Evolutionary conservation across 2,113 vertebrate species (phyloP).

Genomic region (Gymnocephalus cernua): DNA sequence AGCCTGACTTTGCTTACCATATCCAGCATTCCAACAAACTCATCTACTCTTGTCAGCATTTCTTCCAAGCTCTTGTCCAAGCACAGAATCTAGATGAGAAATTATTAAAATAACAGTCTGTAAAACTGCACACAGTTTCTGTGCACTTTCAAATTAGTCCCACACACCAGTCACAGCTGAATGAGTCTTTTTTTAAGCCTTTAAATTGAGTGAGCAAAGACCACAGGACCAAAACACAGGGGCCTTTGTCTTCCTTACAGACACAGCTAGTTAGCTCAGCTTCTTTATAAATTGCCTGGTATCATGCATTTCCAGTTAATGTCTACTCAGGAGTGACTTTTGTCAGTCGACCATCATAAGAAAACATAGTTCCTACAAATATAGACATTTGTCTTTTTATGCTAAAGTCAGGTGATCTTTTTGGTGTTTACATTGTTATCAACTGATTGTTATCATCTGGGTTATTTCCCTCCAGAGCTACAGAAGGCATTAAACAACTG

Average conservation of each 20-base stretch:
- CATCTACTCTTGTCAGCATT: constrained; percentile 93
- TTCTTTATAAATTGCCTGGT: background rate
- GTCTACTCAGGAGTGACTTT: background rate
- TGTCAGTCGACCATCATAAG: background rate
- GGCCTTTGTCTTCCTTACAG: constrained; percentile 48
- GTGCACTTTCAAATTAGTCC: background rate
- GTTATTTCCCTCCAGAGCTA: background rate
- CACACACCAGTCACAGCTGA: background rate
- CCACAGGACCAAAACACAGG: constrained; percentile 38
- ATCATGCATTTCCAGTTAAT: constrained; percentile 65
- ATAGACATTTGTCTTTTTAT: background rate
- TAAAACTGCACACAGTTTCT: background rate
- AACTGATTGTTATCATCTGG: background rate
- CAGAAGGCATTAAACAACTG: too few species aligned
- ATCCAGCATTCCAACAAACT: constrained; percentile 97
- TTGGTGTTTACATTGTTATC: background rate
- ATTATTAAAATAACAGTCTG: background rate
- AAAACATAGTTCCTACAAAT: background rate
- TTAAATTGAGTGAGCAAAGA: constrained; percentile 13
- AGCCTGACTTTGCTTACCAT: constrained; percentile 83
- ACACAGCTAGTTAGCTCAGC: background rate
- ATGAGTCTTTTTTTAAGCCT: background rate
- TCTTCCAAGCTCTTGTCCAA: constrained; percentile 93
- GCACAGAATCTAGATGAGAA: constrained; percentile 83
- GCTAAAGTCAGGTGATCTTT: background rate